Evolutionary conservation across 2,888 invertebrate species (phyloP).

Genomic region (Eupithecia subumbrata): DNA sequence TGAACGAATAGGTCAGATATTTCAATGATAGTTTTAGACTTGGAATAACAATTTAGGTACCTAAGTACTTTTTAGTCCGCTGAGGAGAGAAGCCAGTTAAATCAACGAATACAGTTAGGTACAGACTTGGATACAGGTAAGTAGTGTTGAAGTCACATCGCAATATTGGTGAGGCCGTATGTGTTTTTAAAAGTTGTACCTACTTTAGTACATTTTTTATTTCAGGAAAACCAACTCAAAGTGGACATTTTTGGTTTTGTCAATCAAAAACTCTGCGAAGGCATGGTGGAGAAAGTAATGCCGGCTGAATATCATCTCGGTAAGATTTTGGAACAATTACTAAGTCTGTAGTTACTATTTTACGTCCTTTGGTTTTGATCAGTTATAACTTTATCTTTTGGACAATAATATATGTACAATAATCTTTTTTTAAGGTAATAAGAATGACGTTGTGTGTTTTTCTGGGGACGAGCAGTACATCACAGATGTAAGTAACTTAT

Average conservation of each 20-base stretch:
- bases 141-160: neutral
- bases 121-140: neutral
- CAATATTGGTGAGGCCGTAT: neutral
- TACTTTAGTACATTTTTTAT: constrained; percentile 22
- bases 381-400: neutral
- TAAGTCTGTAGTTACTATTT: neutral
- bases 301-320: constrained; percentile 50
- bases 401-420: neutral
- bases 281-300: constrained; percentile 52
- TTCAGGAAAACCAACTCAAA: constrained; percentile 58
- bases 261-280: constrained; percentile 57
- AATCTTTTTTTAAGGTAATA: constrained; percentile 49
- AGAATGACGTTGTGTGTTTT: constrained; percentile 60
- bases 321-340: constrained; percentile 40
- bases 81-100: no score
- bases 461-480: constrained; percentile 57
- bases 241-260: constrained; percentile 57
- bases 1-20: no score
- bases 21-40: no score
- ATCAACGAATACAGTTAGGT: no score
- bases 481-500: constrained; percentile 52
- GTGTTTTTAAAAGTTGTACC: neutral
- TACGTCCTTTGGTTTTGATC: neutral
- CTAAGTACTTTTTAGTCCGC: neutral
- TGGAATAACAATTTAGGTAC: no score